Conservation (phyloP, 2,888 invertebrate species). For the Synergus umbraculus region DNA sequence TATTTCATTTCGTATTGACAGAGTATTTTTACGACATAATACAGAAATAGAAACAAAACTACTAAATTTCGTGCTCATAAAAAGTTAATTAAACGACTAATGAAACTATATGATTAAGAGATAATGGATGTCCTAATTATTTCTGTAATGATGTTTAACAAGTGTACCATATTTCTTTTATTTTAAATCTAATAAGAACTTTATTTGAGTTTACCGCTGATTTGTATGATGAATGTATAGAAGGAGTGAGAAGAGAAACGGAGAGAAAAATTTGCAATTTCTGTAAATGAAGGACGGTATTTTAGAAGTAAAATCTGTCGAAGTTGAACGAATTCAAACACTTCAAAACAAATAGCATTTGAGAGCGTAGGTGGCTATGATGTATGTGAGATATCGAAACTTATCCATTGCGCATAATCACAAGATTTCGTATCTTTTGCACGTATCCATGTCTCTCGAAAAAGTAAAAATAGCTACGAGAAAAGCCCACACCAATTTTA, state of each 20-base stretch:
- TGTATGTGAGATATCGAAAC: background rate
- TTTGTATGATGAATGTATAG: background rate
- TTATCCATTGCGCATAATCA: constrained; percentile 8
- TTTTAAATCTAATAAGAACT: background rate
- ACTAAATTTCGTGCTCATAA: background rate
- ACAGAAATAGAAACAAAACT: background rate
- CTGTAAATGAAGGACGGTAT: constrained; percentile 5
- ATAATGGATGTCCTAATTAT: background rate
- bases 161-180: background rate
- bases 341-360: constrained; percentile 28
- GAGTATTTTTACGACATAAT: background rate
- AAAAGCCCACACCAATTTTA: background rate
- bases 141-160: too few species aligned
- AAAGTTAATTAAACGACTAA: background rate
- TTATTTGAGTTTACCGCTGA: background rate
- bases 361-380: constrained; percentile 2
- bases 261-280: background rate
- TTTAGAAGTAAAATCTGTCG: constrained; percentile 18
- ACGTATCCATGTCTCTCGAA: constrained; percentile 1
- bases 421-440: constrained; percentile 30
- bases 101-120: background rate
- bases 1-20: background rate
- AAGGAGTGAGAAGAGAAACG: background rate
- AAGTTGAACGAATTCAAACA: constrained; percentile 20
- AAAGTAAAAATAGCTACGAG: constrained; percentile 2